Base-by-base conservation (phyloP, 2,797 vertebrate genomes). In the Spheniscus humboldti region DNA sequence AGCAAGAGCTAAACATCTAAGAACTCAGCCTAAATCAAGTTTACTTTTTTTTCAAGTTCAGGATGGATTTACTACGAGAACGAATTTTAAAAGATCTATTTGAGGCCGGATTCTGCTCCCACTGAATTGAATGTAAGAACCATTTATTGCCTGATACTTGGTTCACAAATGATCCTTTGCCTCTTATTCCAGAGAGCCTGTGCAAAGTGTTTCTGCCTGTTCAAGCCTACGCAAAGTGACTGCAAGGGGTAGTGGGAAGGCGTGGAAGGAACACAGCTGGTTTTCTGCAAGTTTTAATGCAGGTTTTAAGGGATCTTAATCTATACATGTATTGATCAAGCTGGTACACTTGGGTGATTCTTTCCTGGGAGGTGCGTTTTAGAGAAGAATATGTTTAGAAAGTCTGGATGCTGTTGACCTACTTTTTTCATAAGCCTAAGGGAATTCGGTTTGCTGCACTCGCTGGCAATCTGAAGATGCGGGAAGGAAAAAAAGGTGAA, bases 381-480 rank as follows among this genome's bases (percentile, higher is more conserved):
- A 68, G 66, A 86, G 84, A 79, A 11, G 52, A 73, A 8, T 16
- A 13, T 52, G 35, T 88, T 88, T 43, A 81, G 76, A 23, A 94
- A 74, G 60, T n/a, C 84, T 85, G 84, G 94, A 53, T 48, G 5
- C 84, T 57, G 31, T 9, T 89, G 96, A 94, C 96, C 95, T 97
- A 90, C 84, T 93, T 95, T 84, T 74, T 89, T 37, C 62, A 31
- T 1, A 2, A 77, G 91, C 96, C 89, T 80, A 14, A 87, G 92
- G 95, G 96, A 91, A 87, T 85, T 82, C 13, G 8, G 50, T 77
- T 91, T 86, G 69, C 90, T 64, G 84, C 64, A 31, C 56, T 91
- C 8, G 5, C 23, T 78, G 64, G 73, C 71, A 64, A 9, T 18
- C 33, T 39, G 62, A 90, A 74, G 63, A 55, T 45, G 22, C 17